Conservation (phyloP, 2,888 invertebrate genomes). For the Ormia ochracea region DNA sequence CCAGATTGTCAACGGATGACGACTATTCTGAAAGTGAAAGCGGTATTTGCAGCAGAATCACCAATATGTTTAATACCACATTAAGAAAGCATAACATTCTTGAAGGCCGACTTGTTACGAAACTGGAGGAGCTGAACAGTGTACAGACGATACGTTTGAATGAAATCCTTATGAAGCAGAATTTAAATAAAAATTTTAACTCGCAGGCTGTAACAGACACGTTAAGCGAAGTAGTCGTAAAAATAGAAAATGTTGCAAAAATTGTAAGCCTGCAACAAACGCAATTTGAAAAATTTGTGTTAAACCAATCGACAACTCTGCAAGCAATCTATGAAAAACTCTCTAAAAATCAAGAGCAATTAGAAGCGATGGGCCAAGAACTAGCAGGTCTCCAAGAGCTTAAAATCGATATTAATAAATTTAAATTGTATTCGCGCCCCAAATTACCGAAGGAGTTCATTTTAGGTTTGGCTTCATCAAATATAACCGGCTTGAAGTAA, state of each 20-base stretch:
- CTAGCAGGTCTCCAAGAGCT: constrained; percentile 8
- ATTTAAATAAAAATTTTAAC: constrained; percentile 21
- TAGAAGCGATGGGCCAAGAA: constrained; percentile 6
- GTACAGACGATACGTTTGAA: constrained; percentile 31
- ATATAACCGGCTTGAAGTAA: not conserved
- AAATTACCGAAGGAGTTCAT: constrained; percentile 39
- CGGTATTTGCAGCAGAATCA: constrained; percentile 2
- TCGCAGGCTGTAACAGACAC: not conserved
- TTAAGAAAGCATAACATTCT: constrained; percentile 26
- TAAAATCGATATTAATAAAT: not conserved
- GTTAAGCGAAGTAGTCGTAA: constrained; percentile 17
- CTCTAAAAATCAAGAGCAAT: constrained; percentile 10
- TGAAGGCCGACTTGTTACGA: constrained; percentile 26
- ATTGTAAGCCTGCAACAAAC: constrained; percentile 18
- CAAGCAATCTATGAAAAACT: constrained; percentile 33
- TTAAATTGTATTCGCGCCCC: not conserved
- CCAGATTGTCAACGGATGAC: not conserved
- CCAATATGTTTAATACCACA: constrained; percentile 23
- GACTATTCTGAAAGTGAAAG: not conserved
- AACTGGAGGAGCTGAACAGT: constrained; percentile 36
- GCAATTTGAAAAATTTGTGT: not conserved
- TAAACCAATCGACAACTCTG: constrained; percentile 4
- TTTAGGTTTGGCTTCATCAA: constrained; percentile 32
- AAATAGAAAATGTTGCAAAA: constrained; percentile 19
- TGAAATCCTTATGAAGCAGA: constrained; percentile 15